These are phyloP conservation scores for Pantherophis vulpinus DNA, from an alignment of 2,797 vertebrate species.

Conservation along the genomic window DNA sequence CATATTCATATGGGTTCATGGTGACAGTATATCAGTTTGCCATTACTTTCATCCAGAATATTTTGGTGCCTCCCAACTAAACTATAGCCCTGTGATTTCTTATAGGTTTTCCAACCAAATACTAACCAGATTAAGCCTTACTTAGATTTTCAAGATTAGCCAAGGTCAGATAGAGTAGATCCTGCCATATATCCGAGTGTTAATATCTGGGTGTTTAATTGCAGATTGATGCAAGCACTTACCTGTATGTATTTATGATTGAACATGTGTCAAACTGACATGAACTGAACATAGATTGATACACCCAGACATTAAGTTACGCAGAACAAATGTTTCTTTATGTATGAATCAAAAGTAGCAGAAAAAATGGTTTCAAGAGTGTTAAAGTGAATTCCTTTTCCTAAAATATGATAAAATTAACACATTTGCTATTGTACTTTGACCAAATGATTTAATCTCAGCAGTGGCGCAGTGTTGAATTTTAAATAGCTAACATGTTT, in stretches of 20 bases:
- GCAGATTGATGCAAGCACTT: not conserved
- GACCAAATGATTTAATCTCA: constrained; percentile 3
- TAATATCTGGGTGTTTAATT: not conserved
- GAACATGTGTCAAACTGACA: not conserved
- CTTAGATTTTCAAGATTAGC: not conserved
- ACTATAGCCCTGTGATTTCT: not conserved
- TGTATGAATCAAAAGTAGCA: not conserved
- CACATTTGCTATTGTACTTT: constrained; percentile 3
- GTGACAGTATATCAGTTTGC: not conserved
- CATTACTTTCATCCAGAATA: not conserved
- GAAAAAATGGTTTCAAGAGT: not conserved
- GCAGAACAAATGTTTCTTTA: not conserved
- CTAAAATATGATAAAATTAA: not conserved
- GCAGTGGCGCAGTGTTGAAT: not conserved
- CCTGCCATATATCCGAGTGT: not conserved
- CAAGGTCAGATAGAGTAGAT: not conserved
- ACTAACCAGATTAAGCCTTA: not conserved
- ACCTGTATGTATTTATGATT: not conserved
- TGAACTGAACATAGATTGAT: not conserved
- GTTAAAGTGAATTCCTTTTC: not conserved
- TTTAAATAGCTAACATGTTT: not conserved
- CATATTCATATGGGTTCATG: not conserved
- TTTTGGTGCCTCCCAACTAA: not conserved
- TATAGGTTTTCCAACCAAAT: not conserved
- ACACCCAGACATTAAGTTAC: not conserved